A percentile compares a stretch with the other conserved stretches of the same genome.
Evolutionary conservation across 2,888 invertebrate species (phyloP).

Genomic region (Leucophora obtusa): DNA sequence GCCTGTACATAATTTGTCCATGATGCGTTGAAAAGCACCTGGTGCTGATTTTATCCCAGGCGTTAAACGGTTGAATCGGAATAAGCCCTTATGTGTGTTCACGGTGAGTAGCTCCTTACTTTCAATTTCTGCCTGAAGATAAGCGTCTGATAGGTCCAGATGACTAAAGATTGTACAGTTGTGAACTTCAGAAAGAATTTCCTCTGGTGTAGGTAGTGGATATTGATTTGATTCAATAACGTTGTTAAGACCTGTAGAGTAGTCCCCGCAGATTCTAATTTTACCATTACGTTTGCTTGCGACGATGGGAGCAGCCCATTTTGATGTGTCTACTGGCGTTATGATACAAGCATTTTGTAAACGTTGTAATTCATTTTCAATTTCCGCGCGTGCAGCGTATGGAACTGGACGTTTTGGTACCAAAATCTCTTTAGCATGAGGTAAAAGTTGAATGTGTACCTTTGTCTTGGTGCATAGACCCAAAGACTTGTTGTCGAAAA

Average conservation of each 20-base stretch:
- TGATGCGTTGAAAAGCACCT: conserved; percentile 60
- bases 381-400: conserved; percentile 30
- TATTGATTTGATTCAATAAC: too few relatives aligned
- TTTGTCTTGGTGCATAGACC: conserved; percentile 14
- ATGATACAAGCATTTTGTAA: conserved; percentile 56
- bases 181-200: conserved; percentile 8
- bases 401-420: conserved; percentile 24
- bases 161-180: conserved; percentile 44
- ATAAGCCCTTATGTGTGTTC: too few relatives aligned
- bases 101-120: too few relatives aligned
- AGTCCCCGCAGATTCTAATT: too few relatives aligned
- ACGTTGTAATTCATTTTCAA: conserved; percentile 55
- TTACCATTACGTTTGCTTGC: too few relatives aligned
- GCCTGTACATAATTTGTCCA: conserved; percentile 56
- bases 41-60: conserved; percentile 65
- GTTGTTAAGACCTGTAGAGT: too few relatives aligned
- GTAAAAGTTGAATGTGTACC: conserved; percentile 15
- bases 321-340: conserved; percentile 61
- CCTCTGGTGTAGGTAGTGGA: too few relatives aligned
- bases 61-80: too few relatives aligned
- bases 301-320: conserved; percentile 66
- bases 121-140: too few relatives aligned
- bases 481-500: conserved; percentile 17
- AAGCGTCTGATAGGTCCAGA: conserved; percentile 65
- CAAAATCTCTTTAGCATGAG: conserved; percentile 14